Base-by-base conservation (phyloP, 2,113 vertebrate species). In the Ptilonorhynchus violaceus region DNA sequence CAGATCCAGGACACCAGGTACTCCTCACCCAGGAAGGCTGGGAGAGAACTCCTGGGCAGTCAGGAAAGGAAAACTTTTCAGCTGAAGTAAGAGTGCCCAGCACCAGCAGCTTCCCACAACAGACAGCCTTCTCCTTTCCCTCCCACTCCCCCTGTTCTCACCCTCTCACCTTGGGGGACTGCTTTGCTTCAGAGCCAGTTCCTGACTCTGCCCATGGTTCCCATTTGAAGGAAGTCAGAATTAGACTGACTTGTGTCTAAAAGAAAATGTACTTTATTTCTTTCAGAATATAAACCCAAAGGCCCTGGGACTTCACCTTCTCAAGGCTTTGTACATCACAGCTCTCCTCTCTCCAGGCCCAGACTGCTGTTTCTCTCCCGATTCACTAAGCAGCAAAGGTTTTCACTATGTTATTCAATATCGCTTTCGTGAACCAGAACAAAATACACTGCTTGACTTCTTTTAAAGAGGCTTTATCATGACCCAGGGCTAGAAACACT, bases 401-500 rank as follows among this genome's bases (percentile, higher is more conserved):
- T 95, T 92, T 72, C 53, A 15, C 58, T 41, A 8, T 12, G 41
- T 66, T 85, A 91, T 42, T 79, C 88, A 82, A 83, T 24, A 72
- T 23, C 30, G 58, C 59, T 92, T 72, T 42, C 39, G 67, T 77
- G 88, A 93, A 85, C 53, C 82, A 63, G 75, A 94, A 89, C 82
- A 80, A 92, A 96, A 96, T 79, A 91, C 55, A 42, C 85, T 21
- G 47, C 88, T 83, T 58, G 46, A 55, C 83, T 93, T 95, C 82
- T 88, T 89, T 79, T 70, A 85, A 91, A 92, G 93, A 75, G 92
- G 67, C 55, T 85, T 94, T 96, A 93, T 83, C 92, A 31, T 35
- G 85, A 93, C 82, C 37, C 78, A 93, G 39, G 35, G 70, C 67
- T 94, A 85, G 75, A 88, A 95, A 73, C 82, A 94, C 78, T 94